phyloP scores from a whole-genome alignment of 2,797 vertebrate species.

The Spinus pinus region DNA sequence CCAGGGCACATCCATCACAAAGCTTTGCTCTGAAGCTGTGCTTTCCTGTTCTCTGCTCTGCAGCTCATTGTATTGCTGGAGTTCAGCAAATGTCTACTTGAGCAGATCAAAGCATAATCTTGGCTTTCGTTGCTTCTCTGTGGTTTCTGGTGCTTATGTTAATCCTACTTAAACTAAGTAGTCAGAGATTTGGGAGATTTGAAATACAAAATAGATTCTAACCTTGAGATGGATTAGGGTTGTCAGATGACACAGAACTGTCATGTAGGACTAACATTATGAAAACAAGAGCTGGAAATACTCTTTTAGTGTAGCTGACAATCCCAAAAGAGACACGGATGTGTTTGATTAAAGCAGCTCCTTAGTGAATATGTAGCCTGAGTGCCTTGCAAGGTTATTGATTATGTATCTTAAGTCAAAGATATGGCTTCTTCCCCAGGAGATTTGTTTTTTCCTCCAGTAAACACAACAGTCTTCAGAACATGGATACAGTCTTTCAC shows the following conservation, averaged over 20 bases:
- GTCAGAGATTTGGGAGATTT: conserved; percentile 63
- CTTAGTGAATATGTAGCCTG: conserved; percentile 29
- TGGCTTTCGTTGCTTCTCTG: conserved; percentile 57
- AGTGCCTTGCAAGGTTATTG: conserved; percentile 52
- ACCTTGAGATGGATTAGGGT: conserved; percentile 58
- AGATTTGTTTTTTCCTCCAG: background rate
- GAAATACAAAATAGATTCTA: conserved; percentile 64
- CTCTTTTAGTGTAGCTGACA: conserved; percentile 43
- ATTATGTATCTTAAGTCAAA: conserved; percentile 27
- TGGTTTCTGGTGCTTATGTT: conserved; percentile 60
- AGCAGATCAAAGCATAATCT: conserved; percentile 68
- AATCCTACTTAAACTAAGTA: conserved; percentile 60
- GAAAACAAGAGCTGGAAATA: conserved; percentile 25
- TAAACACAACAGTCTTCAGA: conserved; percentile 4
- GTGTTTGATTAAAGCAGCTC: conserved; percentile 44
- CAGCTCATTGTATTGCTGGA: background rate
- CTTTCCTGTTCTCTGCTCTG: background rate
- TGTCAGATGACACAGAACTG: conserved; percentile 56
- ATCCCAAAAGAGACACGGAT: conserved; percentile 26
- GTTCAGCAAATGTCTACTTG: conserved; percentile 66
- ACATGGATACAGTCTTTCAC: background rate
- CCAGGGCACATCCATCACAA: background rate
- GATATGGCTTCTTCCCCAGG: background rate
- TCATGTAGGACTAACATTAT: conserved; percentile 47
- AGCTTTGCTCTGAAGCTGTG: conserved; percentile 18